A percentile compares a stretch with the other conserved stretches of the same genome.
These are phyloP conservation scores for Diorhabda carinulata DNA, from an alignment of 1,140 invertebrate genomes.

Conservation along the genomic window DNA sequence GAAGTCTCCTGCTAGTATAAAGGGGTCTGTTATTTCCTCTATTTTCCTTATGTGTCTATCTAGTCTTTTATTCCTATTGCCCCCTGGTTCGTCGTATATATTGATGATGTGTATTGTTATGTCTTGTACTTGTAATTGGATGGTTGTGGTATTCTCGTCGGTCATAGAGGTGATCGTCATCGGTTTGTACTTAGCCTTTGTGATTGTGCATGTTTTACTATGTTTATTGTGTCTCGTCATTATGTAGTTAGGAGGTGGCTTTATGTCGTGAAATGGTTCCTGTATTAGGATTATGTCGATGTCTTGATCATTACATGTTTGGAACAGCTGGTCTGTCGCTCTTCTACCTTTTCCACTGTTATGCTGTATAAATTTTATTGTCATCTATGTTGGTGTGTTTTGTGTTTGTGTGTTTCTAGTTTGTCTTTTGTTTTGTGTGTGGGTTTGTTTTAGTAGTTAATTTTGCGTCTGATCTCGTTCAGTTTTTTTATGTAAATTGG, in stretches of 20 bases:
- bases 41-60: no score
- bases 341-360: slow-evolving; percentile 3
- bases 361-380: not conserved
- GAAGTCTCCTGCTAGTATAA: slow-evolving; percentile 5
- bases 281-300: not conserved
- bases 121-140: not conserved
- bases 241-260: not conserved
- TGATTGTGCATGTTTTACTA: not conserved
- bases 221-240: not conserved
- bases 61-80: not conserved
- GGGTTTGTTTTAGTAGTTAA: not conserved
- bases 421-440: not conserved
- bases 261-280: not conserved
- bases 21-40: not conserved
- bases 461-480: not conserved
- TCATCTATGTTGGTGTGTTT: no score
- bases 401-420: no score
- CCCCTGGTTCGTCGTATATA: slow-evolving; percentile 1
- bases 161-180: not conserved
- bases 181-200: not conserved
- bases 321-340: not conserved
- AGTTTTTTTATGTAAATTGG: not conserved
- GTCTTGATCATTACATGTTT: not conserved
- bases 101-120: not conserved
- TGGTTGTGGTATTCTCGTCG: not conserved